Evolutionary conservation across 2,888 invertebrate species (phyloP), one percentile per base, ranked within the genome.

Genomic region (Caenorhabditis sinica): DNA sequence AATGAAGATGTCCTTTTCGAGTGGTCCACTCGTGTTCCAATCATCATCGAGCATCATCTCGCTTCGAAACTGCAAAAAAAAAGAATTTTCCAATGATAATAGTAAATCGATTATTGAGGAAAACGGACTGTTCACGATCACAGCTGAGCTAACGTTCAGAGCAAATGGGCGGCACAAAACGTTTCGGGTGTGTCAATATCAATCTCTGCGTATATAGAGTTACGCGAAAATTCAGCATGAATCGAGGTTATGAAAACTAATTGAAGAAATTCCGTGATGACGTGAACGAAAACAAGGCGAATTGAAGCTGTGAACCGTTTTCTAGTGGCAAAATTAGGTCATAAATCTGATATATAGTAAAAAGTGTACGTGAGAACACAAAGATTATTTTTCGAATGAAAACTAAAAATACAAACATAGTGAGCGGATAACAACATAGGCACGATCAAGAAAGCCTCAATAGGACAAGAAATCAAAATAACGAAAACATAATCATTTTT

Each of bases 31-130:
- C 8, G 66, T 51, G 51, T 72, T 33, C 88, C 88, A 88, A 75
- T 88, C 88, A 40, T 88, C 88, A n/a, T 88, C 87, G 86, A 88
- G 86, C 71, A 77, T 81, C 61, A 56, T 69, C 45, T 65, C 36
- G 63, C 80, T 61, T 68, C 66, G 49, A 66, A 60, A 68, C 73
- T 80, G 69, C n/a, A 77, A 40, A 33, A 68, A 71, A 33, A n/a
- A n/a, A n/a, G n/a, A n/a, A n/a, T n/a, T n/a, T 30, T 17, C 28
- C 9, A 25, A 20, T 20, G 56, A 28, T 23, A 33, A 40, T 66
- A 69, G 25, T 30, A 30, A 65, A 71, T 69, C 77, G 53, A 77
- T 76, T 40, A 66, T 33, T 68, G n/a, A 25, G 40, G 23, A 30
- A 60, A 79, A 56, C 77, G 71, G 71, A 71, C 53, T 61, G 76